phyloP scores from a whole-genome alignment of 2,888 invertebrate species.

The Lithosia quadra region DNA sequence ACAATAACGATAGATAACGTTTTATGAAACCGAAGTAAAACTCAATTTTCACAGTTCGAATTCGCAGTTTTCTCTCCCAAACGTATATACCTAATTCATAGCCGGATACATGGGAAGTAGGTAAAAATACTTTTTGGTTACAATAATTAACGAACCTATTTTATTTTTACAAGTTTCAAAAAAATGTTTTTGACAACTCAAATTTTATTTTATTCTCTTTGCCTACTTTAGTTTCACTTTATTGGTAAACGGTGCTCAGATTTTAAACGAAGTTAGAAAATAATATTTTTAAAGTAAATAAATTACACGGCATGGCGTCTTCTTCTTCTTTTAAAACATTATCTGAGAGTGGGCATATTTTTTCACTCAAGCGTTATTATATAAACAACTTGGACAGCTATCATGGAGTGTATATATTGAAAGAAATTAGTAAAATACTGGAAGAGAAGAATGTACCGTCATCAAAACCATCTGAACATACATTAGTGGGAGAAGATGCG shows the following conservation, averaged over 20 bases:
- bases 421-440: conserved; percentile 69
- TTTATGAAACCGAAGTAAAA: no score
- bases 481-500: conserved; percentile 67
- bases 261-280: not conserved
- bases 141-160: not conserved
- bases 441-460: conserved; percentile 60
- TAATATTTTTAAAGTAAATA: not conserved
- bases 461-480: conserved; percentile 57
- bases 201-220: not conserved
- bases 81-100: not conserved
- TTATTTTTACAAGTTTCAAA: not conserved
- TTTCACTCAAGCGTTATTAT: conserved; percentile 85
- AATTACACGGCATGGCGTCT: conserved; percentile 39
- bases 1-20: no score
- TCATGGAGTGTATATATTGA: conserved; percentile 82
- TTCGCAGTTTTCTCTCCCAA: no score
- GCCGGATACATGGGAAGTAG: no score
- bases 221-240: no score
- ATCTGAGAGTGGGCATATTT: conserved; percentile 56
- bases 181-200: conserved; percentile 11
- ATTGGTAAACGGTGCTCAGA: not conserved
- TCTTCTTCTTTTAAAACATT: conserved; percentile 61
- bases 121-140: conserved; percentile 5
- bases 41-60: no score
- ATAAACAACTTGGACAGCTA: conserved; percentile 88